Percentiles rank a stretch among this genome's conserved stretches.
These are phyloP conservation scores for Notodonta ziczac DNA, from an alignment of 2,888 invertebrate species.

Conservation along the genomic window DNA sequence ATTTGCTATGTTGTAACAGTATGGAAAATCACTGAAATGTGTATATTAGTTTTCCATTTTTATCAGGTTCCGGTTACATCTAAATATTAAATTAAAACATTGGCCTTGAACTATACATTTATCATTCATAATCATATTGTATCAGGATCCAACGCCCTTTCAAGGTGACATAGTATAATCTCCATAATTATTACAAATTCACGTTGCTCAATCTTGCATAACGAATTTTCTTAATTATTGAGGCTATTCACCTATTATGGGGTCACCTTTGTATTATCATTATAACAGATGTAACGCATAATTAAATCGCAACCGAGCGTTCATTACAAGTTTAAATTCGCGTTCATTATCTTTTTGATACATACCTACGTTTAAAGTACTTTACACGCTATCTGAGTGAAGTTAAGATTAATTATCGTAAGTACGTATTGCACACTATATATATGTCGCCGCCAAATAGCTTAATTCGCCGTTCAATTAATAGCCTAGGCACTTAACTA, in stretches of 20 bases:
- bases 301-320: neutral
- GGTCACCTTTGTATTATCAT: conserved; percentile 1
- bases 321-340: neutral
- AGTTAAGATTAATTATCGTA: neutral
- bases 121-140: conserved; percentile 15
- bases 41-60: too few species aligned
- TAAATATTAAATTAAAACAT: neutral
- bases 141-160: conserved; percentile 10
- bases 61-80: neutral
- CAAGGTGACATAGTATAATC: conserved; percentile 21
- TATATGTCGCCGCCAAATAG: too few species aligned
- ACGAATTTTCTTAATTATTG: neutral
- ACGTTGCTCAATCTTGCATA: neutral
- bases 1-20: too few species aligned
- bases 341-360: neutral
- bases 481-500: too few species aligned
- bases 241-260: conserved; percentile 3
- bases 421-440: neutral
- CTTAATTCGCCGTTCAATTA: too few species aligned
- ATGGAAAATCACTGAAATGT: too few species aligned
- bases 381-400: neutral
- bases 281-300: neutral
- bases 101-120: conserved; percentile 21
- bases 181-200: conserved; percentile 4
- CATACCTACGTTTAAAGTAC: neutral